Conservation (phyloP, 2,888 invertebrate species). For the Microplitis deprimator region DNA sequence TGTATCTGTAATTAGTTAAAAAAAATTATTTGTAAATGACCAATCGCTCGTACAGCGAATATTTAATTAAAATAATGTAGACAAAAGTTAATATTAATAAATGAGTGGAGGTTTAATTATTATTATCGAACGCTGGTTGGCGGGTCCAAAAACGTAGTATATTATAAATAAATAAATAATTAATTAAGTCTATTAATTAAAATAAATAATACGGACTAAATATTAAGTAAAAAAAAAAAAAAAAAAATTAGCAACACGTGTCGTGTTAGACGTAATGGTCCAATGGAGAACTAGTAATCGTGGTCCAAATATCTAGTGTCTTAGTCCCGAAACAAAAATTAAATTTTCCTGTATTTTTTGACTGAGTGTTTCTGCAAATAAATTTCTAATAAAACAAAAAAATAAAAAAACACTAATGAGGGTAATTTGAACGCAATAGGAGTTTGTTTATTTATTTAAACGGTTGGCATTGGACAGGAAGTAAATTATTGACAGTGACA, state of each 20-base stretch:
- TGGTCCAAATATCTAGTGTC: conserved; percentile 61
- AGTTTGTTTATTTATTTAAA: not conserved
- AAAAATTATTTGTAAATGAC: conserved; percentile 6
- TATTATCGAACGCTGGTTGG: conserved; percentile 68
- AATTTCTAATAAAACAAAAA: not conserved
- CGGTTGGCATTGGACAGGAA: not conserved
- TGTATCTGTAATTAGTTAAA: conserved; percentile 8
- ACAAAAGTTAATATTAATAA: conserved; percentile 25
- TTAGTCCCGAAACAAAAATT: conserved; percentile 48
- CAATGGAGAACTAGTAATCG: conserved; percentile 48
- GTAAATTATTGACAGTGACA: not conserved
- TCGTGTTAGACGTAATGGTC: conserved; percentile 46
- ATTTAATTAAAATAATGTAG: conserved; percentile 13
- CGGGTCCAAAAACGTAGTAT: conserved; percentile 71
- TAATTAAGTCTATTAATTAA: conserved; percentile 8
- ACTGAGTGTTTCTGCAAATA: conserved; percentile 40
- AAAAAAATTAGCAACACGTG: conserved; percentile 11
- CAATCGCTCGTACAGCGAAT: conserved; percentile 18
- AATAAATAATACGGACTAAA: conserved; percentile 25
- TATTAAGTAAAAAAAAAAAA: conserved; percentile 21
- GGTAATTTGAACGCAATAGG: not conserved
- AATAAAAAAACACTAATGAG: not conserved
- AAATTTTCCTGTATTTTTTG: conserved; percentile 54
- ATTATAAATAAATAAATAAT: conserved; percentile 32
- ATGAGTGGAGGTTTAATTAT: conserved; percentile 50